Conservation (phyloP, 2,888 invertebrate genomes). For the Vanessa cardui region DNA sequence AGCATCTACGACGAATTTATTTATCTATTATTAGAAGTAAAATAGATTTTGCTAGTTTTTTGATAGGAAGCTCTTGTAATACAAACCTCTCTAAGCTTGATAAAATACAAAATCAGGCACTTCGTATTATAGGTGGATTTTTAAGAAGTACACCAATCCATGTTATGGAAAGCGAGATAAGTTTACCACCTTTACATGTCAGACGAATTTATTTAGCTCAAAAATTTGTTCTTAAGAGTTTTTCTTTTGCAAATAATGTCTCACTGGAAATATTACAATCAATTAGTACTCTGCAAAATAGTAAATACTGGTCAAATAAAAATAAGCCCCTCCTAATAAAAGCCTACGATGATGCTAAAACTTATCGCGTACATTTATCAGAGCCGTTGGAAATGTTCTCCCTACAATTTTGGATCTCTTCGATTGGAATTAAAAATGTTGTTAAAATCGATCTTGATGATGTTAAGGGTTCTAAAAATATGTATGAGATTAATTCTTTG, state of each 20-base stretch:
- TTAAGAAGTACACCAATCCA: slow-evolving; percentile 21
- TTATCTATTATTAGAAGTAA: not conserved
- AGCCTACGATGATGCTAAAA: not conserved
- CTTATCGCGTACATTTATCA: not conserved
- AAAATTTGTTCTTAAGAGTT: not conserved
- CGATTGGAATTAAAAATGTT: not conserved
- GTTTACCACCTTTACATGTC: not conserved
- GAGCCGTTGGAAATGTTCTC: not conserved
- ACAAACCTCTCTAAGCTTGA: slow-evolving; percentile 12
- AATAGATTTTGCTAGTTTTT: not conserved
- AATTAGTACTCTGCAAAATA: not conserved
- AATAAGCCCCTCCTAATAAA: not conserved
- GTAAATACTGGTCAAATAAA: not conserved
- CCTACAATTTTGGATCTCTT: not conserved
- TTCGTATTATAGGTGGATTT: slow-evolving; percentile 19
- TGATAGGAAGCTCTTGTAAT: not conserved
- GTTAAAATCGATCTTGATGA: not conserved
- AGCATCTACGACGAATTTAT: not conserved
- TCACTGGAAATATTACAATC: not conserved
- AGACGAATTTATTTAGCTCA: not conserved
- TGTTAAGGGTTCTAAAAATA: not conserved
- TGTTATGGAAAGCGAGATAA: slow-evolving; percentile 19
- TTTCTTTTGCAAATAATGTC: not conserved
- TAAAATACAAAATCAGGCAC: slow-evolving; percentile 22
- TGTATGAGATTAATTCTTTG: not conserved